Conservation (phyloP, 1,140 invertebrate genomes). For the Anagrus nilaparvatae region DNA sequence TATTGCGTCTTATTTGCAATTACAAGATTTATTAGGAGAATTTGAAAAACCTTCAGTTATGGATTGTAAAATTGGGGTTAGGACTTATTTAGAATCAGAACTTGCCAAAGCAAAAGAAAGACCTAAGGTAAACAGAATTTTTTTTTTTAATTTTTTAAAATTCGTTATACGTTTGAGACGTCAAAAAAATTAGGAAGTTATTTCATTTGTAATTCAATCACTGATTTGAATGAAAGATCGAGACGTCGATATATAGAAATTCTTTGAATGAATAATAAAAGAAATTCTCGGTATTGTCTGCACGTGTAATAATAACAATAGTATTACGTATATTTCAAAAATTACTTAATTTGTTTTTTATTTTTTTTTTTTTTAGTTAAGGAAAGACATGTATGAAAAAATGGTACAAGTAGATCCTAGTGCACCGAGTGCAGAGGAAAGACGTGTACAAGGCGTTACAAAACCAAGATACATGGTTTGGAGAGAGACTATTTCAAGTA, state of each 20-base stretch:
- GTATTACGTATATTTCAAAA: constrained; percentile 2
- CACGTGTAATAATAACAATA: constrained; percentile 5
- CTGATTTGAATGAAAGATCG: too few relatives aligned
- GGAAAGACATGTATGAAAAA: constrained; percentile 91
- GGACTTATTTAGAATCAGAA: constrained; percentile 92
- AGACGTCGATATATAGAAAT: too few relatives aligned
- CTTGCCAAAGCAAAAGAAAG: constrained; percentile 89
- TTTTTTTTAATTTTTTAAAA: too few relatives aligned
- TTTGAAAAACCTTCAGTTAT: constrained; percentile 89
- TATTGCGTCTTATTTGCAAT: constrained; percentile 60
- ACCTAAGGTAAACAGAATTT: constrained; percentile 59
- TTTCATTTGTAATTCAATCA: too few relatives aligned
- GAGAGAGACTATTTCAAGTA: constrained; percentile 95
- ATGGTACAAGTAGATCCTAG: constrained; percentile 90
- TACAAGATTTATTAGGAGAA: constrained; percentile 85
- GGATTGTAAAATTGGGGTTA: constrained; percentile 93
- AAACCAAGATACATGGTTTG: constrained; percentile 96
- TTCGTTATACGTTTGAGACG: too few relatives aligned
- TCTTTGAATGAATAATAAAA: too few relatives aligned
- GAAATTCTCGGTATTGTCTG: too few relatives aligned
- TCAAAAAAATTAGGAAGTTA: too few relatives aligned
- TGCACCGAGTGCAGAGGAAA: constrained; percentile 86
- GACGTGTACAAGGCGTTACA: constrained; percentile 78
- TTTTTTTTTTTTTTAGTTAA: constrained; percentile 42
- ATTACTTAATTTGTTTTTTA: constrained; percentile 3